Evolutionary conservation across 2,797 vertebrate genomes (phyloP), one percentile per base, ranked within the genome.

Genomic region (Scleropages formosus): DNA sequence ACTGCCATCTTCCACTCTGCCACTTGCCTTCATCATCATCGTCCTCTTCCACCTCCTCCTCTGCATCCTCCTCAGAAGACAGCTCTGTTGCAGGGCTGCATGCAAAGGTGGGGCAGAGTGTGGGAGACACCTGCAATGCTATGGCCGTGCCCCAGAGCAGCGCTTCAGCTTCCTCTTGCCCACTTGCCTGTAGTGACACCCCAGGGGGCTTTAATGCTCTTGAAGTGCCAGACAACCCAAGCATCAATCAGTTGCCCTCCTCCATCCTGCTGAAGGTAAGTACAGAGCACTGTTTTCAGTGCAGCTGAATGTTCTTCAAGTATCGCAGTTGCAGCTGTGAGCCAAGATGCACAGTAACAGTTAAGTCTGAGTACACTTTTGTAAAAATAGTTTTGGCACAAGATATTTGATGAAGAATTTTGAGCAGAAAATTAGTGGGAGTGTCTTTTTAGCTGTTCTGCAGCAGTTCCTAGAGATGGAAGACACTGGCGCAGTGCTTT

Each of bases 181-280:
- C 87, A 56, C 87, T 91, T 87, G 80, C 88, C 78, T 80, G 88
- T 56, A 87, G 89, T 4, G 93, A 94, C 65, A 85, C 82, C 74
- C 90, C 84, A 0, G 82, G 83, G n/a, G 90, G 91, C 86, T 79
- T 83, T 72, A 89, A 83, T 86, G 84, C 86, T 81, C 80, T 84
- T 26, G 95, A 97, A 68, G 82, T 87, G 61, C 86, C 88, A 27
- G 92, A 96, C 51, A 80, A 87, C 1, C 90, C 93, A 20, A 92
- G 94, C 85, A 95, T 98, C 86, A 98, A 99, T 86, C 95, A 97
- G 85, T 92, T 99, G 86, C 96, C 97, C 75, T 95, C 96, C 63
- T 97, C 97, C 81, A 96, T 98, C 77, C 95, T 99, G 51, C 95
- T 99, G 49, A 99, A 98, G 96, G 97, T 98, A 91, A 83, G 31